These are phyloP conservation scores for Andrena haemorrhoa DNA, from an alignment of 2,888 invertebrate species.

Conservation along the genomic window DNA sequence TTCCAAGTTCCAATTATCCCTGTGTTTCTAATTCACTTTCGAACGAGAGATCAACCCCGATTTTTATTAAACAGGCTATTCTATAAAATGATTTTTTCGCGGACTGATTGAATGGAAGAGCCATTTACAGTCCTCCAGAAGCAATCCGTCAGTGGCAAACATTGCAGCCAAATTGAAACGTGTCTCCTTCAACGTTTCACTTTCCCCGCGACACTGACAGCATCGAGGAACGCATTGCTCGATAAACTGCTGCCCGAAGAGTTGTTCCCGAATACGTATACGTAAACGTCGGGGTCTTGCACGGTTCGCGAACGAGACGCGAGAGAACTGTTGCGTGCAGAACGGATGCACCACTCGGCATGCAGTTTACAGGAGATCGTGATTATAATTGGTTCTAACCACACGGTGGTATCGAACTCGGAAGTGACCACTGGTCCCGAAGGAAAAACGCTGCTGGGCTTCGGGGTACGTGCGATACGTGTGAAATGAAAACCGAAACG, in stretches of 20 bases:
- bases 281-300: slow-evolving; percentile 39
- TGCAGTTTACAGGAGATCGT: slow-evolving; percentile 60
- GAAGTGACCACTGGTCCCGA: slow-evolving; percentile 45
- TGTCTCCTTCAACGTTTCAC: not conserved
- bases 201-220: slow-evolving; percentile 1
- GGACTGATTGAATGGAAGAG: not conserved
- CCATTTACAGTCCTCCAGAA: no score
- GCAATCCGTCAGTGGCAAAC: no score
- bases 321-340: slow-evolving; percentile 62
- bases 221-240: not conserved
- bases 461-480: not conserved
- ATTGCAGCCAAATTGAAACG: not conserved
- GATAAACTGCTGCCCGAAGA: slow-evolving; percentile 28
- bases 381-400: slow-evolving; percentile 67
- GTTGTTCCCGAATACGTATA: slow-evolving; percentile 38
- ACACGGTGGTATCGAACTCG: slow-evolving; percentile 51
- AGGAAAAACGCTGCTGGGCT: slow-evolving; percentile 11
- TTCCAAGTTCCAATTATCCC: not conserved
- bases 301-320: slow-evolving; percentile 38
- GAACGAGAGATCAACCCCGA: not conserved
- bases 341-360: slow-evolving; percentile 47
- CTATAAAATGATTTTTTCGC: not conserved
- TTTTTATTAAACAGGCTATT: not conserved
- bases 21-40: not conserved
- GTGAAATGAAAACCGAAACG: slow-evolving; percentile 18